A percentile compares a stretch with the other conserved stretches of the same genome.
Conservation (phyloP, 2,113 vertebrate genomes). For the Vidua macroura region DNA sequence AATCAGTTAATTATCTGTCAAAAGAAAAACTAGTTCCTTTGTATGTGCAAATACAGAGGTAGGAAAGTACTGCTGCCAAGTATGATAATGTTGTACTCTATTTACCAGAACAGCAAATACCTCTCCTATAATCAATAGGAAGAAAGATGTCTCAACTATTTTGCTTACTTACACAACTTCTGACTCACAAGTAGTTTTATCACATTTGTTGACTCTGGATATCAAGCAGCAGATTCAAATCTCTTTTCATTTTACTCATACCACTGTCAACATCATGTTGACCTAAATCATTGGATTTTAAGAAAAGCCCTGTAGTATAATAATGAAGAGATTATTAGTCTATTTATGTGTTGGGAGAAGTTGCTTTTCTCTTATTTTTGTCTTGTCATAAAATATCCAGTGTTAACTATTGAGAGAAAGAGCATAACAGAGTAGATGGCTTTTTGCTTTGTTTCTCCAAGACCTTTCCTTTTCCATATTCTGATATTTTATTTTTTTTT, state of each 20-base stretch:
- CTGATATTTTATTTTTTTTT: background rate
- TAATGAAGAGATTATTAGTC: background rate
- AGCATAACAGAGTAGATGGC: background rate
- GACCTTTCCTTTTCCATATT: background rate
- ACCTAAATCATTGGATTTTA: background rate
- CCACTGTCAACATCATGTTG: background rate
- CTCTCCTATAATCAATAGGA: background rate
- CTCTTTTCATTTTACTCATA: background rate
- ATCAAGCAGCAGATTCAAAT: background rate
- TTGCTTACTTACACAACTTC: background rate
- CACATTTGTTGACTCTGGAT: background rate
- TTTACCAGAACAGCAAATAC: background rate
- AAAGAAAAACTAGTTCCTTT: background rate
- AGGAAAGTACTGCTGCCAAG: background rate
- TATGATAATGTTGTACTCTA: background rate
- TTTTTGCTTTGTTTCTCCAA: background rate
- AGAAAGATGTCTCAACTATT: background rate
- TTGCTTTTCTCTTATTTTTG: background rate
- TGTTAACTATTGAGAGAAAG: background rate
- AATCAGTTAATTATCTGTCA: background rate
- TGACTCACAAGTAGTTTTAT: background rate
- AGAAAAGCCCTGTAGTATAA: background rate
- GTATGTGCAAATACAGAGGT: background rate
- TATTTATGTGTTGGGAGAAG: background rate
- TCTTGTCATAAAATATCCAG: background rate